These are phyloP conservation scores for Aplodontia rufa DNA, from an alignment of 2,113 vertebrate genomes.

Conservation along the genomic window DNA sequence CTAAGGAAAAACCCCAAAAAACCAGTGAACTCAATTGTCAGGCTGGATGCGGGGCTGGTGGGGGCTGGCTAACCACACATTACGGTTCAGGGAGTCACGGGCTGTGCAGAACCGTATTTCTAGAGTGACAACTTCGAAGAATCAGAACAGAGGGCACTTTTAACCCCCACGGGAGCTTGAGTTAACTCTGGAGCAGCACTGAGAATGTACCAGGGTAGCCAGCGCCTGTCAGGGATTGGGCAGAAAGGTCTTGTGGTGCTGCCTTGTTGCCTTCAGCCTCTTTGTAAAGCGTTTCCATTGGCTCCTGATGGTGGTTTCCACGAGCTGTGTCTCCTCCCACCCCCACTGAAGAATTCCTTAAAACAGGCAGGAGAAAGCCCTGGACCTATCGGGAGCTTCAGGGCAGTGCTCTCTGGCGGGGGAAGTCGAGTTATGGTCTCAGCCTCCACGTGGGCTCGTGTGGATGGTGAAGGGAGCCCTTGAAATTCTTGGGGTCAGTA, in stretches of 20 bases:
- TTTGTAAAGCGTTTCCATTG: neutral
- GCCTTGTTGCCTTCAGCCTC: neutral
- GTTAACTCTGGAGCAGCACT: neutral
- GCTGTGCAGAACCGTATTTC: neutral
- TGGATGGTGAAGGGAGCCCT: neutral
- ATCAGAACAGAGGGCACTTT: neutral
- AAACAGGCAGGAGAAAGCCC: neutral
- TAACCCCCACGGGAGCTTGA: neutral
- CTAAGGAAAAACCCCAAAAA: too few species aligned
- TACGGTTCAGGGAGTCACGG: neutral
- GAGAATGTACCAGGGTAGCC: neutral
- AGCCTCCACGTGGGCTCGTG: neutral
- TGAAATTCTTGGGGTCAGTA: neutral
- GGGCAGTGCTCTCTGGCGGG: fast-evolving
- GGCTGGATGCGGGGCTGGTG: neutral
- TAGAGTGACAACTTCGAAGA: neutral
- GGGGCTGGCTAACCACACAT: neutral
- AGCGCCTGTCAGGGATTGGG: neutral
- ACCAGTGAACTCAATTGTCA: neutral
- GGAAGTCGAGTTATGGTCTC: neutral
- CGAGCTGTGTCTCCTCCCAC: neutral
- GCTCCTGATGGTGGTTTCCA: neutral
- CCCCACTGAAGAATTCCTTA: neutral
- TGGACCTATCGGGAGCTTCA: neutral
- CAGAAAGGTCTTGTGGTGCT: neutral